Conservation (phyloP, 2,113 vertebrate genomes). For the Dasyurus viverrinus region DNA sequence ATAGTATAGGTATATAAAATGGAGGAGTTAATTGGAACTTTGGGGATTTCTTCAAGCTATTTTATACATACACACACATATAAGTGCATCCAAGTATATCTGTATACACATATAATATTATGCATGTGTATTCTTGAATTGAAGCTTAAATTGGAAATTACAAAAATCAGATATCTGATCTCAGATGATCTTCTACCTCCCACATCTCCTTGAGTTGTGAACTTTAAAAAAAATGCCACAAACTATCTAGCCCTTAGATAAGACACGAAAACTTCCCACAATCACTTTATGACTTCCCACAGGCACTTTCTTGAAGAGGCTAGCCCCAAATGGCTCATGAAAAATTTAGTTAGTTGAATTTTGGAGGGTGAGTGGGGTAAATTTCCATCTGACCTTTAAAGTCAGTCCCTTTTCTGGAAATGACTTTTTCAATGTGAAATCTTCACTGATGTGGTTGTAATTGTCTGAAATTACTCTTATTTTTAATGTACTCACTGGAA, state of each 20-base stretch:
- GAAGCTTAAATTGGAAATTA: constrained; percentile 43
- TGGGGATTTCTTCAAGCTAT: not conserved
- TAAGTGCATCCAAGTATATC: not conserved
- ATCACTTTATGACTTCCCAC: constrained; percentile 6
- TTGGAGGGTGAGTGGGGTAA: constrained; percentile 29
- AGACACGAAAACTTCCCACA: constrained; percentile 32
- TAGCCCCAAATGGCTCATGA: constrained; percentile 34
- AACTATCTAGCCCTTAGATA: constrained; percentile 22
- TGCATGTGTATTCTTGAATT: constrained; percentile 1
- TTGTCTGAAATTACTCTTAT: constrained; percentile 61
- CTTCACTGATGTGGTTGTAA: constrained; percentile 52
- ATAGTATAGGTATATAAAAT: constrained; percentile 16
- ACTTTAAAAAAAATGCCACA: constrained; percentile 10
- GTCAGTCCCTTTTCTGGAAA: constrained; percentile 54
- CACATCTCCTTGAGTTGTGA: constrained; percentile 40
- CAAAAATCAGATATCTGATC: constrained; percentile 32
- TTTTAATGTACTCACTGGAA: constrained; percentile 45
- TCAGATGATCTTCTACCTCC: constrained; percentile 22
- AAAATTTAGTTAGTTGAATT: constrained; percentile 26
- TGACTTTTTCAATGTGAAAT: constrained; percentile 67
- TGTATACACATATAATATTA: not conserved
- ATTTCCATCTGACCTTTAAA: constrained; percentile 62
- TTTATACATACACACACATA: not conserved
- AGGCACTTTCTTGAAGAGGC: not conserved
- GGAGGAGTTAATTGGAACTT: not conserved